Base-by-base conservation (phyloP, 1,140 invertebrate genomes). In the Galendromus occidentalis region DNA sequence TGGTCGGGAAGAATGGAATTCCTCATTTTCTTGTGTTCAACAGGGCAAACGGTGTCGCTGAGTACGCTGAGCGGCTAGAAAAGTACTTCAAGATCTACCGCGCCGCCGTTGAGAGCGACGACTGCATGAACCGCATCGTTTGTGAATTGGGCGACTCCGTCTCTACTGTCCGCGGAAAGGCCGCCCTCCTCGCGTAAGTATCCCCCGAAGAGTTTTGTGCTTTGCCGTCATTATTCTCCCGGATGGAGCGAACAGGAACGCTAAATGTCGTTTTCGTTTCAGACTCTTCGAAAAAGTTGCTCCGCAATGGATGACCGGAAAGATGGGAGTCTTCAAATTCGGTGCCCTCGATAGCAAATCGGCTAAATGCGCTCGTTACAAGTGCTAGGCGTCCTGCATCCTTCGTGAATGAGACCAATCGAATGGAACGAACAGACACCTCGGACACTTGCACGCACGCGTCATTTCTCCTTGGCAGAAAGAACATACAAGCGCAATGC, bases 41-140 rank as follows among this genome's bases (percentile, higher is more conserved):
- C 22, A 59, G 51, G 51, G 51, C 51, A 17, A 59, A 59, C 20
- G 42, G 65, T 42, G 64, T 70, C 30, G 66, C 44, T 33, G 67
- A 69, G 12, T 72, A 71, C 47, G 69, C 69, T 6, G 70, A 72
- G 25, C 68, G 67, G 42, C 59, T 72, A 1, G 72, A 72, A 25
- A 63, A 64, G 45, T 73, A 73, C 55, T 71, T 71, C 44, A 68
- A 69, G 0, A 55, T 73, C 1, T 73, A 73, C 47, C 70, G 70
- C 17, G 69, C 67, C 14, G 72, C 72, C 12, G 69, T 73, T 7
- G 69, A 73, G 45, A 71, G 68, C 25, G 72, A 73, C 67, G 72
- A 73, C 64, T 73, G 72, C 65, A 71, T 73, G 71, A 73, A 72
- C 44, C 65, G 72, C 64, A 70, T 73, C 63, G 68, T 73, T 17